A percentile compares a stretch with the other conserved stretches of the same genome.
Evolutionary conservation across 2,888 invertebrate species (phyloP).

Genomic region (Spodoptera picta): DNA sequence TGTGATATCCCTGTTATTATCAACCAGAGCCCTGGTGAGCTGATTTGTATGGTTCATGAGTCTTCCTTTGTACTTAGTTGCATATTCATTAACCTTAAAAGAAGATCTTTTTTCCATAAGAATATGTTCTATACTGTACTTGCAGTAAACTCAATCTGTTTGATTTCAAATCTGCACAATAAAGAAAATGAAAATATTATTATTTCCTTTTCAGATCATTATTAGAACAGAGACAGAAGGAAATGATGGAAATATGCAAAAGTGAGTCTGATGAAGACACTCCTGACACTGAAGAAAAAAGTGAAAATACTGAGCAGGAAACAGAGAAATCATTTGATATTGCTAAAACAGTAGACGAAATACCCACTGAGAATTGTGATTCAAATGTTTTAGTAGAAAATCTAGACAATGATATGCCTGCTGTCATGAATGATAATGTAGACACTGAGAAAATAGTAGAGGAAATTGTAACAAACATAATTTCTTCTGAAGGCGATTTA

Average conservation of each 20-base stretch:
- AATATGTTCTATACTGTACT: too few relatives aligned
- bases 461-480: slow-evolving; percentile 14
- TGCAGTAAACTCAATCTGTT: too few relatives aligned
- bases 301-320: slow-evolving; percentile 19
- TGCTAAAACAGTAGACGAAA: slow-evolving; percentile 9
- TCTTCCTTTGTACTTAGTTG: too few relatives aligned
- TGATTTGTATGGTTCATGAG: too few relatives aligned
- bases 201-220: slow-evolving; percentile 85
- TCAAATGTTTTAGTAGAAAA: slow-evolving; percentile 10
- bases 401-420: slow-evolving; percentile 7
- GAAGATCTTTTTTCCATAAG: too few relatives aligned
- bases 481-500: slow-evolving; percentile 5
- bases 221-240: slow-evolving; percentile 92
- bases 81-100: too few relatives aligned
- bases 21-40: too few relatives aligned
- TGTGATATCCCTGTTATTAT: too few relatives aligned
- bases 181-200: neutral
- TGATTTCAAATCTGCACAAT: too few relatives aligned
- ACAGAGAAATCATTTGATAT: slow-evolving; percentile 5
- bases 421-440: slow-evolving; percentile 19
- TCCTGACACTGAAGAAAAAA: slow-evolving; percentile 34
- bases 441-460: slow-evolving; percentile 21
- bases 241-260: slow-evolving; percentile 93
- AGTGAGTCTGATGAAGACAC: slow-evolving; percentile 84
- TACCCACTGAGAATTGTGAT: slow-evolving; percentile 7